Evolutionary conservation across 2,888 invertebrate species (phyloP), one percentile per base, ranked within the genome.

Genomic region (Trachelus stipa): DNA sequence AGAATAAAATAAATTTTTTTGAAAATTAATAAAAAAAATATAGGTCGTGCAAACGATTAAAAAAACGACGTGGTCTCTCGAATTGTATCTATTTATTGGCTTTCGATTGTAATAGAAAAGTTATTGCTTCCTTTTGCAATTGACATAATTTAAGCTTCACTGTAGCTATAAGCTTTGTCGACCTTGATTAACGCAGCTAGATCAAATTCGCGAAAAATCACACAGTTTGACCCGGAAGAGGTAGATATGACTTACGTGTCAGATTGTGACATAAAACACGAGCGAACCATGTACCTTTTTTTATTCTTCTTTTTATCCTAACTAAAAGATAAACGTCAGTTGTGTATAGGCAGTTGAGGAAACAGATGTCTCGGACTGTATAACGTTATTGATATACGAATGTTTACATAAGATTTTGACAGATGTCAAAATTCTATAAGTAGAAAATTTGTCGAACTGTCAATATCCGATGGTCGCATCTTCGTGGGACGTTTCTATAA

Each of bases 91-190:
- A 56, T 56, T 56, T 23, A 23, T 56, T 56, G 23, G 56, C 56
- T 56, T 56, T 2, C 23, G 56, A 56, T 56, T 56, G 23, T 23
- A 23, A 56, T 23, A 23, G 56, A 56, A 56, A 56, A 23, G 23
- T 23, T 56, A 9, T 56, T 56, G 56, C 56, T 56, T 56, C 23
- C 23, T 56, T 56, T 56, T 56, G 56, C 56, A 56, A 0, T 23
- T 56, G 23, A 23, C 23, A 23, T 81, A 81, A 86, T 84, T 81
- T 79, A 85, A 85, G 85, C 88, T 88, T 88, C 82, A 87, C 83
- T 83, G 87, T 87, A 88, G 83, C 85, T 56, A 83, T 84, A 81
- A 86, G 87, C 88, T 87, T 87, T 23, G 79, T 83, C 71, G 77
- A 73, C 75, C 79, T 78, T 78, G 79, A 56, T 56, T 56, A 56